Percentiles rank a stretch among this genome's conserved stretches.
These are phyloP conservation scores for Pomacea canaliculata DNA, from an alignment of 2,888 invertebrate genomes.

Conservation along the genomic window DNA sequence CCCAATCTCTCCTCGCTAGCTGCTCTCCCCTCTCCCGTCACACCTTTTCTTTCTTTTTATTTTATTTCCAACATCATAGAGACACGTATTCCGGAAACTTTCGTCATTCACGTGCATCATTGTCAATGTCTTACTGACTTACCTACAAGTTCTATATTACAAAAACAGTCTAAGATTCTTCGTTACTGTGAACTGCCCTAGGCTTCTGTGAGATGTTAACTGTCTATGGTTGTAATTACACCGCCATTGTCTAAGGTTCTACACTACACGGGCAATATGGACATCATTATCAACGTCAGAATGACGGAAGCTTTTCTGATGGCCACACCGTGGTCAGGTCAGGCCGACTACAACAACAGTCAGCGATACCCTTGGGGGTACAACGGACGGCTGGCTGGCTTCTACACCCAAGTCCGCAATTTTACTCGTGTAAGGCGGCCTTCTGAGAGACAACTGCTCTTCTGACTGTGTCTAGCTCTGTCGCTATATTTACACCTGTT, in stretches of 20 bases:
- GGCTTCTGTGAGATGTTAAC: background rate
- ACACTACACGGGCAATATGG: conserved; percentile 7
- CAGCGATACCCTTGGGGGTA: background rate
- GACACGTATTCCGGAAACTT: too few relatives aligned
- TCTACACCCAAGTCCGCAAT: background rate
- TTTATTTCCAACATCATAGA: too few relatives aligned
- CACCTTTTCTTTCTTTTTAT: too few relatives aligned
- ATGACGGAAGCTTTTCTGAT: conserved; percentile 1
- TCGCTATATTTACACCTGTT: background rate
- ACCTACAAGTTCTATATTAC: too few relatives aligned
- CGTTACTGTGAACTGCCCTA: too few relatives aligned
- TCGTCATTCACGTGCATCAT: too few relatives aligned
- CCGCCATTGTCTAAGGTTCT: background rate
- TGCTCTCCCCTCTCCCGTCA: too few relatives aligned
- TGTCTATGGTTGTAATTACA: too few relatives aligned
- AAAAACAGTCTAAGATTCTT: too few relatives aligned
- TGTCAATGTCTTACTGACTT: too few relatives aligned
- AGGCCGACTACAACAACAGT: conserved; percentile 8
- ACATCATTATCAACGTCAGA: conserved; percentile 2
- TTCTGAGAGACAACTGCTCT: background rate
- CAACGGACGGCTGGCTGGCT: background rate
- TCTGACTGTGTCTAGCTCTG: background rate
- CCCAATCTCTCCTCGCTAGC: too few relatives aligned
- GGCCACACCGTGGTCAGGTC: conserved; percentile 6
- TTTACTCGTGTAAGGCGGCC: conserved; percentile 4